These are phyloP conservation scores for Nomada lathburiana DNA, from an alignment of 2,888 invertebrate species.

Conservation along the genomic window DNA sequence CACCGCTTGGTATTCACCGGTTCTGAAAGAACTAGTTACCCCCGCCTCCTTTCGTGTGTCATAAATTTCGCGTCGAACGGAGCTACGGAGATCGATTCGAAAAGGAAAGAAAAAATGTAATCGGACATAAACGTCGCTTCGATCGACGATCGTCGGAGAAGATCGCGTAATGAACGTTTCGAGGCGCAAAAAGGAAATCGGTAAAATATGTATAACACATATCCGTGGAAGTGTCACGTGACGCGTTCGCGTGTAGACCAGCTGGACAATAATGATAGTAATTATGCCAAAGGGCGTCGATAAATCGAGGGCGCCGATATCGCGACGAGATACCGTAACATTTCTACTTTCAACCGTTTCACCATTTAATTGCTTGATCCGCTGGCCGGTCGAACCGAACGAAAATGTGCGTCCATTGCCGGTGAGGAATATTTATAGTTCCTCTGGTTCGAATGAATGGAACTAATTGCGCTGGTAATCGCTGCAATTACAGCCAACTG, in stretches of 20 bases:
- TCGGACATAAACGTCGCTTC: neutral
- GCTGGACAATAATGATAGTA: constrained; percentile 67
- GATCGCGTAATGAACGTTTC: constrained; percentile 19
- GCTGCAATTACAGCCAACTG: neutral
- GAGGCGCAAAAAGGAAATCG: neutral
- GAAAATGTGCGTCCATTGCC: constrained; percentile 47
- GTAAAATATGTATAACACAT: too few species aligned
- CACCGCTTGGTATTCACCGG: too few species aligned
- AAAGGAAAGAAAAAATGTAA: constrained; percentile 13
- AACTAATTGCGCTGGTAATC: constrained; percentile 29
- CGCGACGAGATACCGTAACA: constrained; percentile 59
- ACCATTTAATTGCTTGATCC: constrained; percentile 66
- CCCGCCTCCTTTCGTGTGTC: too few species aligned
- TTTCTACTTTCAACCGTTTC: constrained; percentile 62
- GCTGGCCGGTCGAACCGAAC: constrained; percentile 5
- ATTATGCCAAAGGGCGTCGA: constrained; percentile 69
- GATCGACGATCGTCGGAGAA: constrained; percentile 20
- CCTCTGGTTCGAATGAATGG: constrained; percentile 36
- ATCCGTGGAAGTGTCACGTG: neutral
- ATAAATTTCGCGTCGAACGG: neutral
- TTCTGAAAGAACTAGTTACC: too few species aligned
- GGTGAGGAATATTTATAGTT: constrained; percentile 44
- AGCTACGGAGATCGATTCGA: constrained; percentile 16
- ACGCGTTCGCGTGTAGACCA: constrained; percentile 23
- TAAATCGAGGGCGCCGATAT: constrained; percentile 64